Percentiles rank a stretch among this genome's conserved stretches.
Conservation (phyloP, 2,797 vertebrate genomes). For the Alfaro cultratus region DNA sequence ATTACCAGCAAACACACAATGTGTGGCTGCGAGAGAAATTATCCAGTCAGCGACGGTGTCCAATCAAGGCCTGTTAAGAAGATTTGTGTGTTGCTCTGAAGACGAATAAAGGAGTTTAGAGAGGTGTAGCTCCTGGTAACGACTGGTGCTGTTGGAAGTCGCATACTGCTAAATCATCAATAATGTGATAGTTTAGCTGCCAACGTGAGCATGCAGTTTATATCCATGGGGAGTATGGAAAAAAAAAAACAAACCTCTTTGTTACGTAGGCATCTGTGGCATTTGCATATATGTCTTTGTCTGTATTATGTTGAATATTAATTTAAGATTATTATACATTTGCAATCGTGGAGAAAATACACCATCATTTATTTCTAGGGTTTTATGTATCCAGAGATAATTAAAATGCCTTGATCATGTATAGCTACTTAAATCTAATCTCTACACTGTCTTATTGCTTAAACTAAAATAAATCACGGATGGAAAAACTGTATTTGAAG, state of each 20-base stretch:
- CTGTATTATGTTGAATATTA: not conserved
- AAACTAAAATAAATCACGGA: not conserved
- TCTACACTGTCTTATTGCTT: not conserved
- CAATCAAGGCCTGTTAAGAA: conserved; percentile 60
- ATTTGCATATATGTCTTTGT: not conserved
- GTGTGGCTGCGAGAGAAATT: conserved; percentile 32
- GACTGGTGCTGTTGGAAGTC: conserved; percentile 52
- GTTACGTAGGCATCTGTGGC: not conserved
- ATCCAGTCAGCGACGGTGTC: conserved; percentile 64
- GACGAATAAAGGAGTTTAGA: conserved; percentile 55
- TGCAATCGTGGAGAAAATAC: not conserved
- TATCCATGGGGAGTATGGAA: not conserved
- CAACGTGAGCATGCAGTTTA: not conserved
- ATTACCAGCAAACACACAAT: conserved; percentile 20
- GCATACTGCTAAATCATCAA: conserved; percentile 58
- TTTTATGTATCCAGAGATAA: not conserved
- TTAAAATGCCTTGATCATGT: not conserved
- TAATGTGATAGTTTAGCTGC: conserved; percentile 48
- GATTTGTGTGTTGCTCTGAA: conserved; percentile 28
- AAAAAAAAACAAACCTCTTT: not conserved
- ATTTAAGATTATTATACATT: not conserved
- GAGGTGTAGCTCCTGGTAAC: conserved; percentile 54
- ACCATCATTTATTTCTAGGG: not conserved
- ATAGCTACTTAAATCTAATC: not conserved
- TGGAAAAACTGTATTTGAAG: not conserved